Percentiles rank a stretch among this genome's conserved stretches.
Conservation (phyloP, 92 coral and sea anemone species). For the Phenganax marumi region DNA sequence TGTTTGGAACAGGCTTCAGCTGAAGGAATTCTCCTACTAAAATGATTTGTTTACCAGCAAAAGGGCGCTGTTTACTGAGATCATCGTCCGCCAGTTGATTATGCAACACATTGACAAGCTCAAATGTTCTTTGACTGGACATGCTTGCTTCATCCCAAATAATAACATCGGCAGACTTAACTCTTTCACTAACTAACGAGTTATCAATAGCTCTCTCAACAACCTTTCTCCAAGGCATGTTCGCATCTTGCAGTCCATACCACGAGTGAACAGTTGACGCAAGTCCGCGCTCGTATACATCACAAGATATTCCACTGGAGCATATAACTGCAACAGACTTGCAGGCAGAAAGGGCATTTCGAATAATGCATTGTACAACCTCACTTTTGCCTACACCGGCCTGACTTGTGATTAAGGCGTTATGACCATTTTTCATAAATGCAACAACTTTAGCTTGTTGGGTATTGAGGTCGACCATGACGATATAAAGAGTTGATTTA, state of each 20-base stretch:
- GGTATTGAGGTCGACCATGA: no score
- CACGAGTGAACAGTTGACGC: conserved; percentile 57
- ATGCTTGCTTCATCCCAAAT: conserved; percentile 60
- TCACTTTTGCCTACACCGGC: conserved; percentile 36
- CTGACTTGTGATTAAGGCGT: conserved; percentile 41
- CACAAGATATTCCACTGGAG: conserved; percentile 57
- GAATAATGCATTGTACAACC: conserved; percentile 20
- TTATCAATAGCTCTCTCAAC: conserved; percentile 39
- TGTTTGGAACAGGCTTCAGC: conserved; percentile 37
- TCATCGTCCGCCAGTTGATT: conserved; percentile 16
- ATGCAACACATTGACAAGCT: conserved; percentile 38
- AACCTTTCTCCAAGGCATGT: conserved; percentile 48
- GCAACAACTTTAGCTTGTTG: conserved; percentile 20
- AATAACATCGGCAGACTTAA: conserved; percentile 30
- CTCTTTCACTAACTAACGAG: conserved; percentile 32
- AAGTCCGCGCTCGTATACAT: conserved; percentile 46
- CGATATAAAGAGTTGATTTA: no score
- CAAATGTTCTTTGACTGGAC: conserved; percentile 52
- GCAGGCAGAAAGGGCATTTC: background rate
- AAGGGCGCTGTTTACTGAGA: background rate
- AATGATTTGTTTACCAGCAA: conserved; percentile 41
- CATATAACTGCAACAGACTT: conserved; percentile 53
- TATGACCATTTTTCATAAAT: conserved; percentile 43
- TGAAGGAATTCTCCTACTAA: conserved; percentile 40
- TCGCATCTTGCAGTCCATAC: conserved; percentile 54